These are phyloP conservation scores for Cavia aperea DNA, from an alignment of 2,113 vertebrate species.

Conservation along the genomic window DNA sequence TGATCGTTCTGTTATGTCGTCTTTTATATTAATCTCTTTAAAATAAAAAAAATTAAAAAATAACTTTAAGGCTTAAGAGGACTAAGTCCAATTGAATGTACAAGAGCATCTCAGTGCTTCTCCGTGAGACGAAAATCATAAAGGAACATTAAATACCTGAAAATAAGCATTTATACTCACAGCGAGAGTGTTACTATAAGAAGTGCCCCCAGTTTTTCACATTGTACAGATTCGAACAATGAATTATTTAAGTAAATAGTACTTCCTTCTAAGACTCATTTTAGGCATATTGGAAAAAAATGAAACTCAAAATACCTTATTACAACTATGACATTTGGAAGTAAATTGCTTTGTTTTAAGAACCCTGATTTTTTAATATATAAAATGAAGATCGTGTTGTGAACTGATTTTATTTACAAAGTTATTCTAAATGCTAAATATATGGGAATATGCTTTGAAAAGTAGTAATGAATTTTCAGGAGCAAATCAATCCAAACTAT, in stretches of 20 bases:
- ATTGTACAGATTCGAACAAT: neutral
- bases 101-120: neutral
- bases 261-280: constrained; percentile 18
- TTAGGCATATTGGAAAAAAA: neutral
- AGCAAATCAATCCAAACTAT: neutral
- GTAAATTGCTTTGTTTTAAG: neutral
- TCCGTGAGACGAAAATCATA: constrained; percentile 12
- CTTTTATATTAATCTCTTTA: too few relatives aligned
- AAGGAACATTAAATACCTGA: constrained; percentile 24
- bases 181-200: neutral
- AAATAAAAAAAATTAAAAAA: neutral
- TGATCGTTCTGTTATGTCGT: too few relatives aligned
- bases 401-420: neutral
- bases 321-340: neutral
- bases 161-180: neutral
- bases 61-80: neutral
- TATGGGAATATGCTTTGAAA: constrained; percentile 1
- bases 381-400: constrained; percentile 8
- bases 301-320: neutral
- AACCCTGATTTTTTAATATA: neutral
- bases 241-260: constrained; percentile 36
- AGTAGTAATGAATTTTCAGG: neutral
- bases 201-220: neutral
- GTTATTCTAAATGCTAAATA: constrained; percentile 2
- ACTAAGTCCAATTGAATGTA: neutral